A percentile compares a stretch with the other conserved stretches of the same genome.
Conservation (phyloP, 2,888 invertebrate species). For the Liodrosophila aerea region DNA sequence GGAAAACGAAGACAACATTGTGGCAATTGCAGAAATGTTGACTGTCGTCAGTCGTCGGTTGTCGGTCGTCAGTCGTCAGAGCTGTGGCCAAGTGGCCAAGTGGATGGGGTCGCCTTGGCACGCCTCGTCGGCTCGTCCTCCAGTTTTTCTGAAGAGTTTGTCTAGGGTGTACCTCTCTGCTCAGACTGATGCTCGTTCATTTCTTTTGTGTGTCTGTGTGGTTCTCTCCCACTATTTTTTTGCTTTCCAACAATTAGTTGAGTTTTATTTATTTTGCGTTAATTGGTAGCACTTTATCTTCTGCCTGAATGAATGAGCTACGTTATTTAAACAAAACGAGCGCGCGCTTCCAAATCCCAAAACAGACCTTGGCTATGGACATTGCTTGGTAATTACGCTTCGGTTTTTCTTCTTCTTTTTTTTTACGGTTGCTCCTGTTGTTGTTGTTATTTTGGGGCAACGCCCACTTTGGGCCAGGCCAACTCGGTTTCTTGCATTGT, state of each 20-base stretch:
- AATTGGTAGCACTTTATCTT: slow-evolving; percentile 80
- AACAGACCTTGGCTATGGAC: slow-evolving; percentile 30
- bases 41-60: slow-evolving; percentile 58
- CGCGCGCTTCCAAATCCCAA: slow-evolving; percentile 37
- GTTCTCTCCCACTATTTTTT: slow-evolving; percentile 5
- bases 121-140: slow-evolving; percentile 30
- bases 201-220: slow-evolving; percentile 56
- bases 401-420: slow-evolving; percentile 1
- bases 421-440: neutral
- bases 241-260: slow-evolving; percentile 75
- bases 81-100: slow-evolving; percentile 49
- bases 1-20: slow-evolving; percentile 70
- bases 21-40: slow-evolving; percentile 76
- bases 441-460: slow-evolving; percentile 30
- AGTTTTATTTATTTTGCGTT: slow-evolving; percentile 79
- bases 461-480: slow-evolving; percentile 28
- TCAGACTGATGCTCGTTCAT: slow-evolving; percentile 50
- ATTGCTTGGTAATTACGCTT: slow-evolving; percentile 66
- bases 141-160: slow-evolving; percentile 59
- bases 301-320: slow-evolving; percentile 69
- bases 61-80: neutral
- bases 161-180: slow-evolving; percentile 37
- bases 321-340: slow-evolving; percentile 69
- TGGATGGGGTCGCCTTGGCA: slow-evolving; percentile 19
- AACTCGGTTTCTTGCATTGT: slow-evolving; percentile 22